Conservation (phyloP, 2,113 vertebrate genomes). For the Zosterops hypoxanthus region DNA sequence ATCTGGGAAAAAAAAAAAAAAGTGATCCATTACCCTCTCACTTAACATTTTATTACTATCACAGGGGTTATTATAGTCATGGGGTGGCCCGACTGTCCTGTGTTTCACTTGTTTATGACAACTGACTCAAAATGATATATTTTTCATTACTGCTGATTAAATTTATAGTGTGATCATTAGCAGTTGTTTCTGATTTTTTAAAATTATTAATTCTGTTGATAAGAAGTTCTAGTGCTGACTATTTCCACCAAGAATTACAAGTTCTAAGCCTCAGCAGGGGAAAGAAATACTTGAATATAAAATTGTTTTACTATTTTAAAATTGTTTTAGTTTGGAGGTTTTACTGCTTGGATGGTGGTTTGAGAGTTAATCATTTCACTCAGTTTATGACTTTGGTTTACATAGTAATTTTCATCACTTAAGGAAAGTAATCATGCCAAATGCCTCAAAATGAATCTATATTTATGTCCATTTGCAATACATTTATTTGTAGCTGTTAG, state of each 20-base stretch:
- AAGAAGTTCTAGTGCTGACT: not conserved
- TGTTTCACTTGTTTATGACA: not conserved
- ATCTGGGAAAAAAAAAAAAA: not conserved
- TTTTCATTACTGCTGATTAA: conserved; percentile 37
- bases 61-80: not conserved
- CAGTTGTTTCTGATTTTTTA: conserved; percentile 18
- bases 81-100: not conserved
- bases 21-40: not conserved
- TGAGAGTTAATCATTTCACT: conserved; percentile 2
- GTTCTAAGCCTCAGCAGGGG: not conserved
- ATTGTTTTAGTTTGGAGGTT: not conserved
- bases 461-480: not conserved
- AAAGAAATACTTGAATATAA: not conserved
- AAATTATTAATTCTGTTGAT: conserved; percentile 20
- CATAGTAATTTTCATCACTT: conserved; percentile 20
- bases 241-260: not conserved
- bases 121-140: not conserved
- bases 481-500: not conserved
- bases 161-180: not conserved
- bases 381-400: conserved; percentile 26
- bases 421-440: not conserved
- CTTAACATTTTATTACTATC: not conserved
- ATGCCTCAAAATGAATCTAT: not conserved
- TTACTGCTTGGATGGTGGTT: not conserved
- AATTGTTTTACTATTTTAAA: not conserved